phyloP scores from a whole-genome alignment of 2,113 vertebrate genomes.

The Otis tarda region DNA sequence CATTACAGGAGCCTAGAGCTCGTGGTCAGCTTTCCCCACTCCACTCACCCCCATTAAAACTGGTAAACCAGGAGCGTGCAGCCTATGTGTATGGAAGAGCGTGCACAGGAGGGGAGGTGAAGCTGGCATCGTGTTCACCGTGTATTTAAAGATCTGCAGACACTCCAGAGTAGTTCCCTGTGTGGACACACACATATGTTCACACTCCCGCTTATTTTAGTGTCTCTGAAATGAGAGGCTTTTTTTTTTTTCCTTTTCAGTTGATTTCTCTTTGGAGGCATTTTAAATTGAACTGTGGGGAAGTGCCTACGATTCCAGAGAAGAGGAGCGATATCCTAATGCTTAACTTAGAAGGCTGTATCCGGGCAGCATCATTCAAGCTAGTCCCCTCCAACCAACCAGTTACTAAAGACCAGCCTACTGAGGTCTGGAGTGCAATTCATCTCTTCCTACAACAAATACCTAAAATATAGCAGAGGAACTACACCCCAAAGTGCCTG shows the following conservation, averaged over 20 bases:
- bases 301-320: neutral
- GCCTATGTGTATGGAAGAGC: neutral
- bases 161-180: slow-evolving; percentile 41
- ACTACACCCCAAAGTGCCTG: neutral
- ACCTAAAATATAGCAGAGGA: neutral
- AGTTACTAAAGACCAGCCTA: neutral
- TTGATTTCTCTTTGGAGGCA: neutral
- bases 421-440: neutral
- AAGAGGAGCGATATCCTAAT: neutral
- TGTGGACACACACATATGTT: slow-evolving; percentile 54
- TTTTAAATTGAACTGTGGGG: neutral
- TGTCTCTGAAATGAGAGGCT: neutral
- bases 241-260: neutral
- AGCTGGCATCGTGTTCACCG: neutral
- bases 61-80: neutral
- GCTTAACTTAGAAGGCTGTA: neutral
- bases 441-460: neutral
- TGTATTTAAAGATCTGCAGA: slow-evolving; percentile 42
- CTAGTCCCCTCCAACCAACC: neutral
- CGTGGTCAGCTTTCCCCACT: neutral
- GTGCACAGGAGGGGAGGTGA: neutral
- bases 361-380: neutral
- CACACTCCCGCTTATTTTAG: slow-evolving; percentile 49
- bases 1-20: neutral
- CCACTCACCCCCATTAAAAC: neutral